phyloP scores from a whole-genome alignment of 2,113 vertebrate species.

The Chamaea fasciata region DNA sequence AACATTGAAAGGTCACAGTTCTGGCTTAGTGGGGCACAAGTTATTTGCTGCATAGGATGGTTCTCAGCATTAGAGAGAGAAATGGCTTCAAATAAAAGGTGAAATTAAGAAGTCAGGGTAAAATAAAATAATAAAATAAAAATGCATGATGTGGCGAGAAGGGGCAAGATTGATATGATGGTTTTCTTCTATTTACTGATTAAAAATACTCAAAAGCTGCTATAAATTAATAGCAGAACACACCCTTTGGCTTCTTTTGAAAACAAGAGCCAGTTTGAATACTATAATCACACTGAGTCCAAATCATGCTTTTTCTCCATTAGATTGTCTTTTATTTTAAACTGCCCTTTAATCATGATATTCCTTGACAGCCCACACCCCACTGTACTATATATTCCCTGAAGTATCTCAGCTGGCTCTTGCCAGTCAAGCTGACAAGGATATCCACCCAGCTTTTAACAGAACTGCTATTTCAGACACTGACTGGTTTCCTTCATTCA shows the following conservation, averaged over 20 bases:
- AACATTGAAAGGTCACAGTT: conserved; percentile 33
- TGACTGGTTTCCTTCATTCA: neutral
- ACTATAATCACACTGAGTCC: neutral
- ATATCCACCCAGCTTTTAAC: neutral
- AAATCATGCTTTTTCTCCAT: neutral
- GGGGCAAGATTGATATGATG: neutral
- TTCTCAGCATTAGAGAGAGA: neutral
- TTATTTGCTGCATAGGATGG: neutral
- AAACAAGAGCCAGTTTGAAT: neutral
- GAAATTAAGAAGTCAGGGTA: neutral
- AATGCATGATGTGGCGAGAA: neutral
- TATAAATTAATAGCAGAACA: neutral
- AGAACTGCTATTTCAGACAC: neutral
- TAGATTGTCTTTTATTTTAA: neutral
- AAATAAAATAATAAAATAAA: neutral
- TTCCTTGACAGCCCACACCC: neutral
- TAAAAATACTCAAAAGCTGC: neutral
- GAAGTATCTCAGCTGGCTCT: neutral
- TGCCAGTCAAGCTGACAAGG: neutral
- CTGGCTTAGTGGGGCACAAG: neutral
- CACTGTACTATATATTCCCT: neutral
- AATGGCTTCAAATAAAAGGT: neutral
- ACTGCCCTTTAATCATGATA: neutral
- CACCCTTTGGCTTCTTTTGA: neutral
- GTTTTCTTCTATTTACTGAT: neutral